Percentiles rank a stretch among this genome's conserved stretches.
These are phyloP conservation scores for Perognathus longimembris DNA, from an alignment of 2,113 vertebrate genomes.

Conservation along the genomic window DNA sequence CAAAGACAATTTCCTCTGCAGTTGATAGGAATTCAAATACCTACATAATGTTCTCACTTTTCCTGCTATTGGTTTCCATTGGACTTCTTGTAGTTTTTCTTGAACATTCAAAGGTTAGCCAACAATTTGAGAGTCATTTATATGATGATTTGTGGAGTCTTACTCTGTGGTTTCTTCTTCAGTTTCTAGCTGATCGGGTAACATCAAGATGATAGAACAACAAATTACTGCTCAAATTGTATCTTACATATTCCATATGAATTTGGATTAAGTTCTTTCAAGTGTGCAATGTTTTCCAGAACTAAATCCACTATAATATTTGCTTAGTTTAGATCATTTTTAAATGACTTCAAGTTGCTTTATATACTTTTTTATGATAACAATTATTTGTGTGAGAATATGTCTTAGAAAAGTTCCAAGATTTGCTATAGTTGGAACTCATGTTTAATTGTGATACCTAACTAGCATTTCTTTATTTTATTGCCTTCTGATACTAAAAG, in stretches of 20 bases:
- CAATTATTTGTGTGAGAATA: neutral
- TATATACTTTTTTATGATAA: constrained; percentile 3
- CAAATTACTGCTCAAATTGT: constrained; percentile 7
- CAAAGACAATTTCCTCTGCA: neutral
- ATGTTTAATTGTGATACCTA: neutral
- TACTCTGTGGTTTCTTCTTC: neutral
- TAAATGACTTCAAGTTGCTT: constrained; percentile 13
- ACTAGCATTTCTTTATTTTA: too few species aligned
- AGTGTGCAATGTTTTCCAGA: neutral
- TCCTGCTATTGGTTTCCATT: neutral
- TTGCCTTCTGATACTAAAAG: neutral
- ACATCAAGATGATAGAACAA: neutral
- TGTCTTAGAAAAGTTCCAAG: neutral
- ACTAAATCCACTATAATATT: neutral
- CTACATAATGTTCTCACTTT: neutral
- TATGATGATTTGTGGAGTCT: neutral
- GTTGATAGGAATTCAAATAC: neutral
- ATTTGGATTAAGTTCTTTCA: neutral
- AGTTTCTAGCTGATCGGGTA: neutral
- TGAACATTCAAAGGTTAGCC: constrained; percentile 3
- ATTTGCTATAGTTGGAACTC: constrained; percentile 24
- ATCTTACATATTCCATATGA: neutral
- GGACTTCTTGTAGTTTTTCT: constrained; percentile 27
- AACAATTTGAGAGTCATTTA: constrained; percentile 20
- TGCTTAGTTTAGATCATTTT: neutral